Percentiles rank a stretch among this genome's conserved stretches.
Evolutionary conservation across 2,113 vertebrate species (phyloP).

Genomic region (Illadopsis cleaveri): DNA sequence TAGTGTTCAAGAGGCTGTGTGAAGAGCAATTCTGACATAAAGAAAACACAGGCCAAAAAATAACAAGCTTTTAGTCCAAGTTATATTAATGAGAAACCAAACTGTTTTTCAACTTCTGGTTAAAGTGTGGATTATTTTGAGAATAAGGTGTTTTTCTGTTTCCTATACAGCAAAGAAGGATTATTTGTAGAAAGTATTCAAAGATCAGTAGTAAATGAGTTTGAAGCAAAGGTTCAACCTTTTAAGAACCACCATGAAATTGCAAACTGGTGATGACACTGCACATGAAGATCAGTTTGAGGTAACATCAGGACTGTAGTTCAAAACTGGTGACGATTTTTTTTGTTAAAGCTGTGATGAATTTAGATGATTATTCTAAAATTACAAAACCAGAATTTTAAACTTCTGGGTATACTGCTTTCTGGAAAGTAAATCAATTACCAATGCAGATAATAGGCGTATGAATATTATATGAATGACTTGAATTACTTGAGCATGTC

Average conservation of each 20-base stretch:
- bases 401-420: not conserved
- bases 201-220: not conserved
- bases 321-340: not conserved
- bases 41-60: not conserved
- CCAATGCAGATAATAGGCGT: not conserved
- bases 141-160: not conserved
- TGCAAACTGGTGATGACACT: not conserved
- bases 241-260: not conserved
- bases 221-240: not conserved
- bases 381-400: not conserved
- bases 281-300: not conserved
- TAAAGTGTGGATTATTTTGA: not conserved
- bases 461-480: not conserved
- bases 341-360: not conserved
- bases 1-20: not conserved
- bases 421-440: not conserved
- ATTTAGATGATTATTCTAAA: not conserved
- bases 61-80: not conserved
- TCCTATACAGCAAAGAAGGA: not conserved
- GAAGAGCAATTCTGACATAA: not conserved
- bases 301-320: not conserved
- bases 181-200: not conserved
- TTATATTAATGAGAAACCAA: not conserved
- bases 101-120: not conserved
- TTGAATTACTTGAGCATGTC: not conserved